Percentiles rank a stretch among this genome's conserved stretches.
Conservation (phyloP, 2,797 vertebrate genomes). For the Chaetodon trifasciatus region DNA sequence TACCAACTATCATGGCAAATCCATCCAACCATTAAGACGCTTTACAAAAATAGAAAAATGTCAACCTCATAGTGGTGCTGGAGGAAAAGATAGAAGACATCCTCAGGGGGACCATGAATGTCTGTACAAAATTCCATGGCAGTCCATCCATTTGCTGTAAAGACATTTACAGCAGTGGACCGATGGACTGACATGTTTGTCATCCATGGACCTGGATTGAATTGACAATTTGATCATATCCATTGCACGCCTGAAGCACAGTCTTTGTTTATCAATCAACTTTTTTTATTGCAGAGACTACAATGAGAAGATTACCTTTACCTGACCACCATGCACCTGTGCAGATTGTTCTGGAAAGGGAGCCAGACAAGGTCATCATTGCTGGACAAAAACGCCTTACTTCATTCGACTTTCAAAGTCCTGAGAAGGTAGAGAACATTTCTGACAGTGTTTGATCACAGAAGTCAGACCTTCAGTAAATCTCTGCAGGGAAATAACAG, state of each 20-base stretch:
- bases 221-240: not conserved
- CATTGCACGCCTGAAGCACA: too few relatives aligned
- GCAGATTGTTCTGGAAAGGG: conserved; percentile 21
- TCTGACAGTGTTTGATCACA: not conserved
- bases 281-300: conserved; percentile 35
- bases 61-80: too few relatives aligned
- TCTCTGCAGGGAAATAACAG: not conserved
- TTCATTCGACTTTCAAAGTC: conserved; percentile 42
- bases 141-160: too few relatives aligned
- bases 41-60: too few relatives aligned
- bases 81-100: too few relatives aligned
- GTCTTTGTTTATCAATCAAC: not conserved
- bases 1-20: too few relatives aligned
- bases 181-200: too few relatives aligned
- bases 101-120: too few relatives aligned
- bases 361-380: conserved; percentile 8
- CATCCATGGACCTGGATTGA: too few relatives aligned
- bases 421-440: conserved; percentile 4
- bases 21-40: too few relatives aligned
- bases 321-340: not conserved
- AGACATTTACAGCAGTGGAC: not conserved
- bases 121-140: too few relatives aligned
- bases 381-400: conserved; percentile 42
- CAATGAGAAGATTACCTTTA: not conserved
- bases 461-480: not conserved